Evolutionary conservation across 2,888 invertebrate genomes (phyloP), one percentile per base, ranked within the genome.

Genomic region (Apomyelois bistriatella): DNA sequence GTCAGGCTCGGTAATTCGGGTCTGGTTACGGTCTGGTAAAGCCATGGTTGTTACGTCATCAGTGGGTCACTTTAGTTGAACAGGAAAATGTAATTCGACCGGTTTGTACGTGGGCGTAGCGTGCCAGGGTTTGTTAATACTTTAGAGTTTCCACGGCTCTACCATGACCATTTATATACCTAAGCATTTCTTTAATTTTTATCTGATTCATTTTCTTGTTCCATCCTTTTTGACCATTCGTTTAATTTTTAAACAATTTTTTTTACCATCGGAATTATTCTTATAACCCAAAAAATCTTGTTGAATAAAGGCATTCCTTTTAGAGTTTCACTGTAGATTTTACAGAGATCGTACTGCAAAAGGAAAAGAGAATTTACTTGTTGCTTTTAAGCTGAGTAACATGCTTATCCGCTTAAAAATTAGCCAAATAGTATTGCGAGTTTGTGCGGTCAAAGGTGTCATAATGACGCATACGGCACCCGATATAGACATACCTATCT

Each of bases 21-120:
- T 22, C 42, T 42, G 22, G 42, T 42, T 43, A 43, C 43, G 43
- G 43, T 43, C 43, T 43, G 43, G 9, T 43, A 9, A 2, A 30
- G 30, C 43, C 43, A 30, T 43, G 43, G 30, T 30, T 40, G 40
- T 40, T 43, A 43, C 30, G 43, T 43, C 43, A 43, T 28, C 43
- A 43, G 6, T 30, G 30, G 43, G 43, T 13, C 43, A 30, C 30
- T 41, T 41, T 41, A 43, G 30, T 43, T 30, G 43, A 9, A 30
- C 43, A 43, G 43, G 43, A 30, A 43, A 43, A 43, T 43, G 30
- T 43, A 13, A 43, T 13, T 30, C 30, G 13, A 43, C 43, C 43
- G 13, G 43, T 42, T n/a, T 10, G 42, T 6, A 16, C 41, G 13
- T 43, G 30, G 30, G 43, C 43, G 41, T 17, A 22, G 12, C 38